Evolutionary conservation across 2,888 invertebrate genomes (phyloP).

Genomic region (Atherix ibis): DNA sequence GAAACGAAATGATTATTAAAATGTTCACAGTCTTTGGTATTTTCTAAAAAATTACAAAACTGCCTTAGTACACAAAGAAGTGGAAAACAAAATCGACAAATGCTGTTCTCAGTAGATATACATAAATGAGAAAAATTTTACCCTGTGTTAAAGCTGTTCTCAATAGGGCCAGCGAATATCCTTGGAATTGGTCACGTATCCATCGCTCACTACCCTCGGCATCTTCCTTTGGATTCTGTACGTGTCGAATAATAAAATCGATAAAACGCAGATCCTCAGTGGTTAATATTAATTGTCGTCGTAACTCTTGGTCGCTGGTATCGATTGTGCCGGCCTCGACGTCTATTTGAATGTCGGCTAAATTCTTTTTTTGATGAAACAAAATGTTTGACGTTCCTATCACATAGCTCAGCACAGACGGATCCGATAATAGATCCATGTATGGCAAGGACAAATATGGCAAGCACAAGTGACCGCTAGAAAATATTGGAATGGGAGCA

Average conservation of each 20-base stretch:
- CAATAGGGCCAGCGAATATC: constrained; percentile 66
- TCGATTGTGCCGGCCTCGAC: constrained; percentile 77
- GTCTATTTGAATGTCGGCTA: constrained; percentile 86
- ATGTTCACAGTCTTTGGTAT: constrained; percentile 66
- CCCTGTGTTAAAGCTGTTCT: constrained; percentile 62
- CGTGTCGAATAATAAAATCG: constrained; percentile 74
- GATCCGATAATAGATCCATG: constrained; percentile 77
- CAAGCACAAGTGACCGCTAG: constrained; percentile 82
- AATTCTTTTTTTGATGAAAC: constrained; percentile 85
- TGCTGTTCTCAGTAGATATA: not conserved
- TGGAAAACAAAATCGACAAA: no score
- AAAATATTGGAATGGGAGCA: constrained; percentile 73
- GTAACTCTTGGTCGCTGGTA: constrained; percentile 56
- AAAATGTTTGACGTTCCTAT: constrained; percentile 98
- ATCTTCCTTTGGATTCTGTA: constrained; percentile 48
- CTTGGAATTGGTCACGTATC: constrained; percentile 87
- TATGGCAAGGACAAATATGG: constrained; percentile 93
- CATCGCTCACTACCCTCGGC: constrained; percentile 90
- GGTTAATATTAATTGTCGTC: constrained; percentile 70
- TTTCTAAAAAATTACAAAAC: constrained; percentile 38
- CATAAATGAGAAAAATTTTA: constrained; percentile 19
- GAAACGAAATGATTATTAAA: constrained; percentile 72
- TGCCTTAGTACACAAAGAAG: not conserved
- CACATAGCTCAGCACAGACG: constrained; percentile 70
- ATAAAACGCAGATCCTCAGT: constrained; percentile 93